phyloP scores from a whole-genome alignment of 2,888 invertebrate genomes.

The Dryadula phaetusa region DNA sequence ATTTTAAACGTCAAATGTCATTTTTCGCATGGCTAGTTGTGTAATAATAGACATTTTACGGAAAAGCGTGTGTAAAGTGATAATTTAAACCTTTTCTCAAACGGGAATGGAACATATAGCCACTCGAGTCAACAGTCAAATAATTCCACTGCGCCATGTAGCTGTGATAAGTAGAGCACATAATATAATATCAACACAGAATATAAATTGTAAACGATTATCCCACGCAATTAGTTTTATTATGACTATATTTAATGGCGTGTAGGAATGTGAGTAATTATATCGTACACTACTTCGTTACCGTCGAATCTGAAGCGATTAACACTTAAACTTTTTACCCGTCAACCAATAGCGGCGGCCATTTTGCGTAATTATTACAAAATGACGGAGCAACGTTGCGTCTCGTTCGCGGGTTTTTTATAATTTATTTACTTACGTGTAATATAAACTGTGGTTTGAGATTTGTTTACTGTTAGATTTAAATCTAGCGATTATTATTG shows the following conservation, averaged over 20 bases:
- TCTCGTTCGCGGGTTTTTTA: conserved; percentile 63
- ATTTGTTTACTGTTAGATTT: too few species aligned
- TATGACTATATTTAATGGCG: conserved; percentile 43
- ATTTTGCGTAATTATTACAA: conserved; percentile 73
- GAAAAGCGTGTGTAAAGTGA: too few species aligned
- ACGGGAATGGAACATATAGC: too few species aligned
- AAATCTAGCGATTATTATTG: too few species aligned
- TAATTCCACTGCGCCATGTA: too few species aligned
- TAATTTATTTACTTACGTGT: conserved; percentile 12
- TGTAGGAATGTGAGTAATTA: conserved; percentile 59
- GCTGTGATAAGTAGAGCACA: background rate
- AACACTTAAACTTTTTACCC: conserved; percentile 71
- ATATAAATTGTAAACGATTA: conserved; percentile 34
- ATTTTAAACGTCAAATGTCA: too few species aligned
- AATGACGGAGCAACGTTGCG: conserved; percentile 56
- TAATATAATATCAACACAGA: conserved; percentile 1
- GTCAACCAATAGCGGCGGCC: conserved; percentile 69
- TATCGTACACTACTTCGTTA: conserved; percentile 72
- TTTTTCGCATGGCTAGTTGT: too few species aligned
- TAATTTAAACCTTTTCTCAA: too few species aligned
- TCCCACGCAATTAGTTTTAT: conserved; percentile 50
- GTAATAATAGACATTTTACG: too few species aligned
- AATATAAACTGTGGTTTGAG: background rate
- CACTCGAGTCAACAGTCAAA: too few species aligned
- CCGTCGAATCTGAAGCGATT: conserved; percentile 73